Base-by-base conservation (phyloP, 2,113 vertebrate species). In the Raja brachyura region DNA sequence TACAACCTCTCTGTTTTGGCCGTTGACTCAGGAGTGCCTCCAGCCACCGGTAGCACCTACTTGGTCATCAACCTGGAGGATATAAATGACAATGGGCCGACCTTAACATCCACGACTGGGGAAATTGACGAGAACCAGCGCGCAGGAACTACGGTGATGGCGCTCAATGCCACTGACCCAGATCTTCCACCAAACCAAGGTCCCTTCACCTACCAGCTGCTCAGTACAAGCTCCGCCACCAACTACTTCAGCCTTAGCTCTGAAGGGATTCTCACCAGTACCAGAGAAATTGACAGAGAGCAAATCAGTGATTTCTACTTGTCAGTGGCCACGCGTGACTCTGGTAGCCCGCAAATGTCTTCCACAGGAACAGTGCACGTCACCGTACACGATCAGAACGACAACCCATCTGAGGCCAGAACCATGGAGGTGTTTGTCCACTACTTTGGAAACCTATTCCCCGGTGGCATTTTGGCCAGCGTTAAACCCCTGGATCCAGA, bases 181-280 rank as follows among this genome's bases (percentile, higher is more conserved):
- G 99, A 99, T 94, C 97, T 99, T 61, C 97, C 98, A 63, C 99
- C 98, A 0, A 99, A 99, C 94, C 98, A 98, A 95, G 98, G 98
- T 5, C 99, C 99, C 1, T 99, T 98, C 93, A 96, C 97, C 0
- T 99, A 97, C 94, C 98, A 97, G 93, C 95, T 99, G 94, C 96
- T 98, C 63, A 97, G 96, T 94, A 97, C 97, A 4, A 97, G 98
- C 4, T 97, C 98, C 0, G 97, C 97, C 75, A 96, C 97, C 85
- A 98, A 95, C 94, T 99, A 98, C 94, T 99, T 99, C 93, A 98
- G 96, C 93, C 97, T 99, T 1, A 99, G 96, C 93, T 96, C 97
- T 0, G 16, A 96, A 8, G 99, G 99, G 0, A 95, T 97, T 11
- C 95, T 99, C 93, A 98, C 96, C 11, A 99, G 98, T 0, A 98